These are phyloP conservation scores for Orycteropus afer DNA, from an alignment of 2,113 vertebrate genomes.

Conservation along the genomic window DNA sequence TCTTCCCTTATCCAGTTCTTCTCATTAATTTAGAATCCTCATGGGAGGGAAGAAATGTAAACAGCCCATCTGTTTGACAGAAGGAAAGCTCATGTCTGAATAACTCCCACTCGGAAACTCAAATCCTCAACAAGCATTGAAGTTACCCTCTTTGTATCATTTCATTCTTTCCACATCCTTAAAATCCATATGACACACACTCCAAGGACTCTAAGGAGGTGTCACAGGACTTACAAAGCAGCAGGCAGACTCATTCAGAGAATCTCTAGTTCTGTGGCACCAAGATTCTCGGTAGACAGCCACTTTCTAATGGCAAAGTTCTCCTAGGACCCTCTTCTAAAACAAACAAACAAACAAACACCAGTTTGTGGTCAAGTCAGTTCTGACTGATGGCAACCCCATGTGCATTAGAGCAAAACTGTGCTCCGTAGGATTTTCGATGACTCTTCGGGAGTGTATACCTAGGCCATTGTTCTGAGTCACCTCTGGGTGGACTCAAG, in stretches of 20 bases:
- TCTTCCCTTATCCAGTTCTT: neutral
- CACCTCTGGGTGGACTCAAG: neutral
- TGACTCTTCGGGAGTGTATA: neutral
- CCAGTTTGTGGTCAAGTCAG: neutral
- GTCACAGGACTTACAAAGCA: neutral
- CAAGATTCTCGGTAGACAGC: neutral
- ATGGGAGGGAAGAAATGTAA: neutral
- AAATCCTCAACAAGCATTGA: conserved; percentile 24
- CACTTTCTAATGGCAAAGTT: neutral
- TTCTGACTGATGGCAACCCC: neutral
- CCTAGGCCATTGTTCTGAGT: neutral
- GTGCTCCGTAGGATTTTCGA: neutral
- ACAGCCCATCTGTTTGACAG: neutral
- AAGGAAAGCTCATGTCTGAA: neutral
- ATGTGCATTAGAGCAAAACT: neutral
- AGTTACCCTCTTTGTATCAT: neutral
- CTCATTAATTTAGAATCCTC: neutral
- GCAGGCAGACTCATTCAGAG: neutral
- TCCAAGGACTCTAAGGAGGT: neutral
- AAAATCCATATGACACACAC: neutral
- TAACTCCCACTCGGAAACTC: neutral
- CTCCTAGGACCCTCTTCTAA: neutral
- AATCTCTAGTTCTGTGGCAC: neutral
- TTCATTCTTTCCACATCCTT: neutral
- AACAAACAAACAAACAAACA: neutral